Conservation (phyloP, 37 sponge, comb jelly and placozoan species). For the Hexactinellida sp. region DNA sequence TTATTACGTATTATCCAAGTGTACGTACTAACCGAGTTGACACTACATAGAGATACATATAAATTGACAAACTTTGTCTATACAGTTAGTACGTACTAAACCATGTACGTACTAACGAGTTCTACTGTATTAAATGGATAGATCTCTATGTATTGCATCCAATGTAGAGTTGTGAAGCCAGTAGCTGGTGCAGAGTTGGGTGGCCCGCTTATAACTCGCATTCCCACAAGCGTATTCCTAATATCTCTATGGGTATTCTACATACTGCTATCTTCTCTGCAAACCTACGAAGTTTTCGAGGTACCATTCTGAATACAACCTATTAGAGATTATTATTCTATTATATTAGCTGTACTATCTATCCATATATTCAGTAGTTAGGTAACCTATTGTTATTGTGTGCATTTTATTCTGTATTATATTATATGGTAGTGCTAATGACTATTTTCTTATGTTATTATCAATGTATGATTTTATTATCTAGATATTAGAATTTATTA, state of each 20-base stretch:
- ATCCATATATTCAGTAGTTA: background rate
- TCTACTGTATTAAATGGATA: no score
- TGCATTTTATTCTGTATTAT: constrained; percentile 14
- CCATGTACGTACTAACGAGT: no score
- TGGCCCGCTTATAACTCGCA: constrained; percentile 15
- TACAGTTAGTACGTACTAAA: no score
- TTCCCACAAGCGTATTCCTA: constrained; percentile 20
- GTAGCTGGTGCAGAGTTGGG: constrained; percentile 40
- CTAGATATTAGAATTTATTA: no score
- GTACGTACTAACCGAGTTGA: no score
- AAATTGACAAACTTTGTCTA: no score
- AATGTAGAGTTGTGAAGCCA: constrained; percentile 20
- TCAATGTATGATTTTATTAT: no score
- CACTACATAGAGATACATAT: no score
- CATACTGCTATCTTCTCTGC: constrained; percentile 31
- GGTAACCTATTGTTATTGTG: background rate
- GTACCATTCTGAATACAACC: background rate
- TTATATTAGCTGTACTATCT: background rate
- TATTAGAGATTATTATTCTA: background rate
- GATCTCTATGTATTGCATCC: no score
- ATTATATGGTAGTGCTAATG: background rate
- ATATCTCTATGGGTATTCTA: constrained; percentile 42
- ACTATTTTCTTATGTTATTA: no score
- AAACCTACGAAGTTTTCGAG: constrained; percentile 31
- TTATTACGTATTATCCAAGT: no score